Conservation (phyloP, 2,888 invertebrate species). For the Drosophila bunnanda region DNA sequence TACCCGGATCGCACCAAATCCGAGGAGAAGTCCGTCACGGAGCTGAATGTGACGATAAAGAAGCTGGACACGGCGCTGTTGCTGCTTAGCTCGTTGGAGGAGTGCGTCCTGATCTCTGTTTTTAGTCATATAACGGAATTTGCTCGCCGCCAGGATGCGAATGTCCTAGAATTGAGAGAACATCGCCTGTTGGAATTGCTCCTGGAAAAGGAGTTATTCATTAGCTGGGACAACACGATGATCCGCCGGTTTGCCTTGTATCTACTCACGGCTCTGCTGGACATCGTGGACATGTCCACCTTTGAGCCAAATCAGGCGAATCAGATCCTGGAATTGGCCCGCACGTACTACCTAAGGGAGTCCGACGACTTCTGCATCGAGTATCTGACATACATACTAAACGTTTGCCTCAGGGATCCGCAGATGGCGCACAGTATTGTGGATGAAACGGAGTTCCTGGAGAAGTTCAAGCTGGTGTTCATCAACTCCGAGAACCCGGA, state of each 20-base stretch:
- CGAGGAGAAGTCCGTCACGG: slow-evolving; percentile 62
- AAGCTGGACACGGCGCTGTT: slow-evolving; percentile 68
- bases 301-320: slow-evolving; percentile 52
- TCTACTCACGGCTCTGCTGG: slow-evolving; percentile 68
- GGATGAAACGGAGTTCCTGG: slow-evolving; percentile 58
- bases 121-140: slow-evolving; percentile 76
- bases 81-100: slow-evolving; percentile 72
- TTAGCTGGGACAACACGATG: slow-evolving; percentile 54
- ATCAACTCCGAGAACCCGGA: slow-evolving; percentile 73
- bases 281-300: slow-evolving; percentile 66
- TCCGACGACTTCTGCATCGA: slow-evolving; percentile 77
- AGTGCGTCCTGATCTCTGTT: slow-evolving; percentile 64
- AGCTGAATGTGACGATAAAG: slow-evolving; percentile 58
- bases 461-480: slow-evolving; percentile 66
- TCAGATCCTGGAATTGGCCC: slow-evolving; percentile 55
- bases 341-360: slow-evolving; percentile 64
- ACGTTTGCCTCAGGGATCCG: slow-evolving; percentile 77
- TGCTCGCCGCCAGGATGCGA: slow-evolving; percentile 66
- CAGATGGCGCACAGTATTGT: slow-evolving; percentile 60
- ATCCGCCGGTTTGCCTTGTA: slow-evolving; percentile 72
- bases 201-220: slow-evolving; percentile 65
- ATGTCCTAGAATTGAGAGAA: slow-evolving; percentile 63
- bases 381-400: slow-evolving; percentile 74
- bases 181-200: slow-evolving; percentile 64
- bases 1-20: slow-evolving; percentile 70